Percentiles rank a stretch among this genome's conserved stretches.
phyloP scores from a whole-genome alignment of 30 jellyfish, hydroid and myxozoan species.

The Chrysaora quinquecirrha region DNA sequence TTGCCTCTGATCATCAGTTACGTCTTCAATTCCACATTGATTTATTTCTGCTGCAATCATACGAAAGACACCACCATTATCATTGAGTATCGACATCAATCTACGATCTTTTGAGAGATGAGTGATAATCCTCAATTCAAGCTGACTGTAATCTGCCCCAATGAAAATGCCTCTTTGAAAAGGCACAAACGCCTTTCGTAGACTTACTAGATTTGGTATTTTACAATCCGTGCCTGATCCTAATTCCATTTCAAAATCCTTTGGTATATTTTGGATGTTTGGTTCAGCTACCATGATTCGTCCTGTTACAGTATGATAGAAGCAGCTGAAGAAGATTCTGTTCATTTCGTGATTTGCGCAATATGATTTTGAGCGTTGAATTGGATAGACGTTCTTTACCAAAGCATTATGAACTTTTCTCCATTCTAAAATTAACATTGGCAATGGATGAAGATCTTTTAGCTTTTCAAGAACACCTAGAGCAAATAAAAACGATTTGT shows the following conservation, averaged over 20 bases:
- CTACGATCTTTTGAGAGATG: conserved; percentile 82
- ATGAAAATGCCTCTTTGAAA: conserved; percentile 57
- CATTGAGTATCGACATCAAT: conserved; percentile 50
- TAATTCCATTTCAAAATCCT: conserved; percentile 75
- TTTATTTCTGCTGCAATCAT: conserved; percentile 91
- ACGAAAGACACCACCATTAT: conserved; percentile 87
- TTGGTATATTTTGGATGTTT: conserved; percentile 88
- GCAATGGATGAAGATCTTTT: conserved; percentile 77
- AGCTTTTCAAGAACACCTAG: conserved; percentile 82
- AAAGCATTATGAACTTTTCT: conserved; percentile 85
- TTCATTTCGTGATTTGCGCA: conserved; percentile 20
- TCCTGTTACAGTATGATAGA: conserved; percentile 90
- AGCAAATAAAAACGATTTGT: neutral
- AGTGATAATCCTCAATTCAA: conserved; percentile 85
- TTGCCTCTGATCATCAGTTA: conserved; percentile 81
- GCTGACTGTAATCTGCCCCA: conserved; percentile 93
- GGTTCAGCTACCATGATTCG: conserved; percentile 91
- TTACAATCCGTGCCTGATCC: neutral
- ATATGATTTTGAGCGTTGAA: conserved; percentile 63
- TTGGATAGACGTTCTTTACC: conserved; percentile 82
- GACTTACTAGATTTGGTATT: conserved; percentile 43
- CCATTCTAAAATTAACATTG: conserved; percentile 89
- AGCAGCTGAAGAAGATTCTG: conserved; percentile 82
- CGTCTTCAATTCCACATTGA: conserved; percentile 55
- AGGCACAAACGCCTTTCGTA: conserved; percentile 94